Evolutionary conservation across 2,797 vertebrate species (phyloP).

Genomic region (Falco biarmicus): DNA sequence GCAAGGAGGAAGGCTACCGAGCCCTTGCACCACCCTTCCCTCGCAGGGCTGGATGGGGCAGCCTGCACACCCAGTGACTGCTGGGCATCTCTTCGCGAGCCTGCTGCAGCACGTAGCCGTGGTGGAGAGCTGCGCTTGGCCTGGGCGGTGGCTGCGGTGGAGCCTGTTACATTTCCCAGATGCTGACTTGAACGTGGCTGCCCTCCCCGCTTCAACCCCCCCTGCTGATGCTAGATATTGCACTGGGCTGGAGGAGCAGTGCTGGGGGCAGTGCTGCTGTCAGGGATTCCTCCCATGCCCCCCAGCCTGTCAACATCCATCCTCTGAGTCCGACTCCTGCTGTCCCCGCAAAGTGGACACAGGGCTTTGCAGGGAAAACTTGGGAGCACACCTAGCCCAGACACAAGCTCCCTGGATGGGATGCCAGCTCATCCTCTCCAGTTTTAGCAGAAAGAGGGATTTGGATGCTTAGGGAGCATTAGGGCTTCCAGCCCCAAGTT

Average conservation of each 20-base stretch:
- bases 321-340: background rate
- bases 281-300: background rate
- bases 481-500: background rate
- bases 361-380: background rate
- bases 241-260: background rate
- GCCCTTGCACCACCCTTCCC: background rate
- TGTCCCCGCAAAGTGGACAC: background rate
- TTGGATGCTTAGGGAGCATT: background rate
- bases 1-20: background rate
- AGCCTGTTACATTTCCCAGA: background rate
- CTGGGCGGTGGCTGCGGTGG: background rate
- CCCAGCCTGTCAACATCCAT: background rate
- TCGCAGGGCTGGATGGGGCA: background rate
- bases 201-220: background rate
- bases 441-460: background rate
- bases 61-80: background rate
- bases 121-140: background rate
- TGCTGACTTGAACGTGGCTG: background rate
- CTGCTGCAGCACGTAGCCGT: fast-evolving
- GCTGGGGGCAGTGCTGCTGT: conserved; percentile 12
- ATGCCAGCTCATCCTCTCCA: background rate
- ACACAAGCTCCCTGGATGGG: background rate
- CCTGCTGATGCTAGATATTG: background rate
- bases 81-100: background rate
- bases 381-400: background rate